These are phyloP conservation scores for Brachionus paranguensis DNA, from an alignment of 1,140 invertebrate genomes.

Conservation along the genomic window DNA sequence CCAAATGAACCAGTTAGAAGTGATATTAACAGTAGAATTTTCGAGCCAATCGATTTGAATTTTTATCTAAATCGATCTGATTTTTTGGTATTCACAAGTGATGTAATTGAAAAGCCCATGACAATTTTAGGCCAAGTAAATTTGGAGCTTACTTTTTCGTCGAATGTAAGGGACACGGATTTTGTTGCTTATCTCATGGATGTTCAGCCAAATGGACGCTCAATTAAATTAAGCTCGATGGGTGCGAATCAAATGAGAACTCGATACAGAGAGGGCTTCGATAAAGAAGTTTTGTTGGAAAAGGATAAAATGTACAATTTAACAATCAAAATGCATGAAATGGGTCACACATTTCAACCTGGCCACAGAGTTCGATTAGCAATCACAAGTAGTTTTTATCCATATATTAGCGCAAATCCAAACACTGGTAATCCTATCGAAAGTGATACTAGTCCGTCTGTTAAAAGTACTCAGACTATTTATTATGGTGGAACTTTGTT, in stretches of 20 bases:
- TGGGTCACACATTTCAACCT: constrained; percentile 18
- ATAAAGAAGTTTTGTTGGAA: constrained; percentile 19
- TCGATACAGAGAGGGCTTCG: constrained; percentile 23
- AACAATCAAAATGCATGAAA: constrained; percentile 14
- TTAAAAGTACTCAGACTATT: constrained; percentile 1
- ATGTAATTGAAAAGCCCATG: neutral
- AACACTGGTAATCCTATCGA: constrained; percentile 6
- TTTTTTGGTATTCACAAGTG: neutral
- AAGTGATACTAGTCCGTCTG: neutral
- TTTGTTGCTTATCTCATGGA: neutral
- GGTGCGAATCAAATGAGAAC: neutral
- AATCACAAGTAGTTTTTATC: constrained; percentile 34
- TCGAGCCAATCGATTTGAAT: neutral
- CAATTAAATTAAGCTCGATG: constrained; percentile 21
- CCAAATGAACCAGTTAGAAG: neutral
- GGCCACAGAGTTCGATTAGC: neutral
- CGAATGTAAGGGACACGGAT: neutral
- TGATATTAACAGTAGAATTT: neutral
- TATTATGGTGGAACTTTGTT: neutral
- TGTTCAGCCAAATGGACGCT: neutral
- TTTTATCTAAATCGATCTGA: neutral
- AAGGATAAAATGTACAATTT: neutral
- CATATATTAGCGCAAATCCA: constrained; percentile 6
- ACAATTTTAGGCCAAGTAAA: constrained; percentile 7
- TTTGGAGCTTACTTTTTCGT: neutral